phyloP scores from a whole-genome alignment of 2,888 invertebrate species.

The Hipparchia sbordonii region DNA sequence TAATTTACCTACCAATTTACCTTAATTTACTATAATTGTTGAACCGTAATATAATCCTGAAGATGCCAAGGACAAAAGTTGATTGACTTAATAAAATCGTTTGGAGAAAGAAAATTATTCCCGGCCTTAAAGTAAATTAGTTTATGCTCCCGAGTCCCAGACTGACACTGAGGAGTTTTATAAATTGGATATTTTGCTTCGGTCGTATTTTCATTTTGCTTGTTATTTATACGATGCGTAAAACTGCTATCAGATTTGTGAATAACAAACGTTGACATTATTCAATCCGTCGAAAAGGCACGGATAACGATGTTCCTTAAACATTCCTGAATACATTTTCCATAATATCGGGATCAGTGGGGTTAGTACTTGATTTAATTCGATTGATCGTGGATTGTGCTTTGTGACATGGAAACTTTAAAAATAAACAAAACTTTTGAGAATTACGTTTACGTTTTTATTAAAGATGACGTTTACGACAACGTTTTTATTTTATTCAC shows the following conservation, averaged over 20 bases:
- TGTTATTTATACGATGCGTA: not conserved
- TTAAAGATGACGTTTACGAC: no score
- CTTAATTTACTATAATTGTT: not conserved
- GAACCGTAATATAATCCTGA: not conserved
- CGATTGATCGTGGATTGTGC: no score
- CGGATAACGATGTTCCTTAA: not conserved
- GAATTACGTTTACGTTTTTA: no score
- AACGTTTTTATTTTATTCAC: no score
- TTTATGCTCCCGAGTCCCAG: not conserved
- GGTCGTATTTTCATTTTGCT: not conserved
- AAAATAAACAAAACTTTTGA: no score
- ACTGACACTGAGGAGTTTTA: not conserved
- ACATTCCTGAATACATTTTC: not conserved
- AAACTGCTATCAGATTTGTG: not conserved
- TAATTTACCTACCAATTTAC: no score
- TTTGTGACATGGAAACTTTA: no score
- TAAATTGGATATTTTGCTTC: slow-evolving; percentile 6
- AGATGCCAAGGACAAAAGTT: not conserved
- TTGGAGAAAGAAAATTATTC: not conserved
- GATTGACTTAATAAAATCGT: slow-evolving; percentile 1
- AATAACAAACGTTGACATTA: not conserved
- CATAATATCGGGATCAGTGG: no score
- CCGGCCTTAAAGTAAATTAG: not conserved
- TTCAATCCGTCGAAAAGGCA: not conserved
- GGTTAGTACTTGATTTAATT: no score